phyloP scores from a whole-genome alignment of 2,888 invertebrate genomes.

The Agonopterix heracliana region DNA sequence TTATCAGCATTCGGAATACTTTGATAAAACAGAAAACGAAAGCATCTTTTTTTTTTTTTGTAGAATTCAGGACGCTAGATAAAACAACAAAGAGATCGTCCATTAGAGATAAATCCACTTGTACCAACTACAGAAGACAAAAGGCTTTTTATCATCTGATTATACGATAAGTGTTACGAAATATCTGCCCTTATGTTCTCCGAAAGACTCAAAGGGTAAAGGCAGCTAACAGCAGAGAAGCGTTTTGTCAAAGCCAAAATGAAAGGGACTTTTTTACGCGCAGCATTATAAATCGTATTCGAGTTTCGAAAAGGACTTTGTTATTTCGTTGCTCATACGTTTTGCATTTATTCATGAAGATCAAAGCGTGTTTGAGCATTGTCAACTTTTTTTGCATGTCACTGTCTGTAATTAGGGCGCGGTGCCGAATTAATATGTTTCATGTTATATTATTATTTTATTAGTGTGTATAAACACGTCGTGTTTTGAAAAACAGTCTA shows the following conservation, averaged over 20 bases:
- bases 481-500: too few relatives aligned
- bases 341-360: constrained; percentile 13
- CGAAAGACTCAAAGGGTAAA: constrained; percentile 24
- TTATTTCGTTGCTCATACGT: constrained; percentile 13
- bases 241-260: constrained; percentile 37
- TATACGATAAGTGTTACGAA: not conserved
- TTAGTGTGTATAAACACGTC: too few relatives aligned
- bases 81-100: too few relatives aligned
- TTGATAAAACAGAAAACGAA: too few relatives aligned
- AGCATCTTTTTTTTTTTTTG: too few relatives aligned
- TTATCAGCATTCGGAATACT: too few relatives aligned
- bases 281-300: constrained; percentile 29
- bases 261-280: constrained; percentile 27
- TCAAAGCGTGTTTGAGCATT: constrained; percentile 2
- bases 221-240: constrained; percentile 26
- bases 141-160: too few relatives aligned
- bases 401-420: not conserved
- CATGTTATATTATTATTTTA: too few relatives aligned
- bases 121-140: too few relatives aligned
- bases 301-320: constrained; percentile 20
- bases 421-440: too few relatives aligned
- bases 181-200: constrained; percentile 14
- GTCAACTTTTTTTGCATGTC: not conserved
- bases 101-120: too few relatives aligned
- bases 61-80: too few relatives aligned